A percentile compares a stretch with the other conserved stretches of the same genome.
These are phyloP conservation scores for Microvelia longipes DNA, from an alignment of 1,140 invertebrate genomes.

Conservation along the genomic window DNA sequence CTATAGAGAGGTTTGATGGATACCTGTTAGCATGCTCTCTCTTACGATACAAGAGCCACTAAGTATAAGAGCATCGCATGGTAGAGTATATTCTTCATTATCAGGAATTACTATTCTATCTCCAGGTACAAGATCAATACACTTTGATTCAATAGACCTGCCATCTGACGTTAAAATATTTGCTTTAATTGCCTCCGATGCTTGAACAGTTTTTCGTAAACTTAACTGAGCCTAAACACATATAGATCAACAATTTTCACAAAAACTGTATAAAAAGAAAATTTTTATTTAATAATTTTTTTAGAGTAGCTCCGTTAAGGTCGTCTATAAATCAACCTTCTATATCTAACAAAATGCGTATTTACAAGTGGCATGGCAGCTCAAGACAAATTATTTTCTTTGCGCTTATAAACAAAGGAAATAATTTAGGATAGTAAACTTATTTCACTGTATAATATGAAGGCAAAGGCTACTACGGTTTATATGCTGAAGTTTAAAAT, in stretches of 20 bases:
- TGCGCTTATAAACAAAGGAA: no score
- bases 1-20: no score
- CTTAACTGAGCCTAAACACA: slow-evolving; percentile 50
- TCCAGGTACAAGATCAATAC: slow-evolving; percentile 67
- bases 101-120: slow-evolving; percentile 81
- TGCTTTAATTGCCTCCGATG: slow-evolving; percentile 42
- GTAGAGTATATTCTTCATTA: slow-evolving; percentile 58
- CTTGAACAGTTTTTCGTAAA: slow-evolving; percentile 49
- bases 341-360: no score
- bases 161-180: slow-evolving; percentile 30
- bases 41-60: slow-evolving; percentile 83
- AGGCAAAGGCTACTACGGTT: no score
- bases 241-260: slow-evolving; percentile 25
- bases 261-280: slow-evolving; percentile 36
- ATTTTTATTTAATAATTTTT: no score
- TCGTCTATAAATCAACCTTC: no score
- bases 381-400: no score
- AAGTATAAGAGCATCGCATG: slow-evolving; percentile 79
- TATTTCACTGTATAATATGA: no score
- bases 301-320: no score
- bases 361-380: no score
- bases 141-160: slow-evolving; percentile 17
- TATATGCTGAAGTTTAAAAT: no score
- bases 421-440: no score
- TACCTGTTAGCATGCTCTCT: slow-evolving; percentile 91